phyloP scores from a whole-genome alignment of 2,113 vertebrate genomes.

The Forbesichthys papilliferus region DNA sequence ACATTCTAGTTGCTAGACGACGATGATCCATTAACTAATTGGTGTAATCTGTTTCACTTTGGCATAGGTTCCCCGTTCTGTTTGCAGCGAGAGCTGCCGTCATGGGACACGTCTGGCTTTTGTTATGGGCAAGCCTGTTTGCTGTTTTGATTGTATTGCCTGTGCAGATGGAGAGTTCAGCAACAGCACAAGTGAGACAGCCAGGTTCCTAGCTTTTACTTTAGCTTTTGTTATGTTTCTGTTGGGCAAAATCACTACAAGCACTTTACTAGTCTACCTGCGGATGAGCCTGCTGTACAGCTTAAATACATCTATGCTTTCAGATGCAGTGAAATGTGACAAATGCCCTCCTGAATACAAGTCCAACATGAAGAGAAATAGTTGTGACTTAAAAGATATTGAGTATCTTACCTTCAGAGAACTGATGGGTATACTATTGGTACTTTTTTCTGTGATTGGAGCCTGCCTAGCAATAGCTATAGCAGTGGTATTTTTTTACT shows the following conservation, averaged over 20 bases:
- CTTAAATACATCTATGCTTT: conserved; percentile 72
- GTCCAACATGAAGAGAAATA: conserved; percentile 70
- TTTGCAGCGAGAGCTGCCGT: conserved; percentile 77
- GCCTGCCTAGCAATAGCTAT: conserved; percentile 69
- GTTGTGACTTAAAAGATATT: conserved; percentile 73
- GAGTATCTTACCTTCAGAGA: conserved; percentile 76
- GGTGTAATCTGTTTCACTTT: conserved; percentile 2
- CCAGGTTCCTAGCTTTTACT: conserved; percentile 55
- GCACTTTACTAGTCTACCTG: conserved; percentile 49
- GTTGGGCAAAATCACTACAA: conserved; percentile 52
- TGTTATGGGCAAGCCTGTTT: conserved; percentile 74
- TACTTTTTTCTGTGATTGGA: conserved; percentile 72
- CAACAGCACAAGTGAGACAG: conserved; percentile 79
- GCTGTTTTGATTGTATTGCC: conserved; percentile 78
- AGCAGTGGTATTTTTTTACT: conserved; percentile 73
- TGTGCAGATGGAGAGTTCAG: conserved; percentile 79
- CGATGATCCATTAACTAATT: not conserved
- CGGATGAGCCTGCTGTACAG: conserved; percentile 58
- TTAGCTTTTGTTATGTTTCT: conserved; percentile 61
- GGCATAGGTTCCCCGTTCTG: conserved; percentile 69
- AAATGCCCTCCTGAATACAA: conserved; percentile 77
- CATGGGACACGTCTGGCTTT: conserved; percentile 72
- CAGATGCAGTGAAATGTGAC: conserved; percentile 78
- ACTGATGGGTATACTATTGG: conserved; percentile 74
- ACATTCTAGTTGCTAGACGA: too few relatives aligned